Base-by-base conservation (phyloP, 2,888 invertebrate genomes). In the Heliconius erato region DNA sequence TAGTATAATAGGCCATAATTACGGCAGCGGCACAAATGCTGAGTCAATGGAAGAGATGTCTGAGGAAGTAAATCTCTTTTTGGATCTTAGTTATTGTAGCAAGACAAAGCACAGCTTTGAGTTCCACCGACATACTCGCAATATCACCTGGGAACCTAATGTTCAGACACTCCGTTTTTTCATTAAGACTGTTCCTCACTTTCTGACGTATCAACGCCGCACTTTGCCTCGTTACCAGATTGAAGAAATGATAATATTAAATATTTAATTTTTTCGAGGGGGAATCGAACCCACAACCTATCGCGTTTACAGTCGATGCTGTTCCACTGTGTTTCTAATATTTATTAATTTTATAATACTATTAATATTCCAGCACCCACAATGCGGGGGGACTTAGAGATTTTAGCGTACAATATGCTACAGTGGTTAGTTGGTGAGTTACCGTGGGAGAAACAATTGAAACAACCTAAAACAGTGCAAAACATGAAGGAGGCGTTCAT, bases 331-430 rank as follows among this genome's bases (percentile, higher is more conserved):
- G 59, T 49, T 19, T 54, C 49, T 19, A 54, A 19, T 54, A 54
- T 23, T 54, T 23, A 7, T 23, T 3, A 3, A 54, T 19, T 54
- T 54, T 3, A 11, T 63, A 26, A 79, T n/a, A 12, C 67, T 65
- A n/a, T 67, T 23, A 54, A 5, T 77, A 26, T 84, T 86, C 2
- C 92, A 96, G 97, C 97, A 74, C 95, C 98, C 59, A 98, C 98
- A 23, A 97, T 98, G 97, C 96, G 99, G 72, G 98, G 99, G 0
- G 99, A 99, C 93, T 94, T 99, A 28, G 99, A 99, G 95, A 98
- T 99, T 86, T 96, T 99, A 7, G 98, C 97, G 1, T 99, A 98
- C 92, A 99, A 99, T 94, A 96, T 99, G 91, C 96, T 99, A 69
- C 98, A 99, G 89, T 99, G 99, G 99, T 90, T 98, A 69, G 97